A percentile compares a stretch with the other conserved stretches of the same genome.
Evolutionary conservation across 64 coral and sea anemone genomes (phyloP).

Genomic region (Montipora foliosa): DNA sequence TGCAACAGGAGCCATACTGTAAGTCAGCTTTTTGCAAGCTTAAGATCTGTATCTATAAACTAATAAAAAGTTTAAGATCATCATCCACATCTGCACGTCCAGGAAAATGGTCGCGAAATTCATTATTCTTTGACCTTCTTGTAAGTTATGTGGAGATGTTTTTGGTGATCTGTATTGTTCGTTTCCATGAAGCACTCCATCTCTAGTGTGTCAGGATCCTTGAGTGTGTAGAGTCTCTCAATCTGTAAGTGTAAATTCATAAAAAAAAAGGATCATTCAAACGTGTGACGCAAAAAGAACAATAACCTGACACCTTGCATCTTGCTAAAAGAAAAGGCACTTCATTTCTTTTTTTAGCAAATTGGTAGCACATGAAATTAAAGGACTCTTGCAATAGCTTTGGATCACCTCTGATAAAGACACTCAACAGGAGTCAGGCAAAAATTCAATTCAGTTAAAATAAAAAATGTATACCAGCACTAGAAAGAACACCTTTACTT

Average conservation of each 20-base stretch:
- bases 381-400: too few relatives aligned
- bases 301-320: too few relatives aligned
- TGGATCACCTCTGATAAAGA: too few relatives aligned
- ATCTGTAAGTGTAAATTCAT: conserved; percentile 33
- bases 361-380: too few relatives aligned
- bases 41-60: neutral
- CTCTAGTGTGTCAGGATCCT: conserved; percentile 80
- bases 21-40: neutral
- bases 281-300: too few relatives aligned
- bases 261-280: too few relatives aligned
- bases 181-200: conserved; percentile 84
- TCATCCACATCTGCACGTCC: neutral
- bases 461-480: too few relatives aligned
- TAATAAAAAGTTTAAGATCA: neutral
- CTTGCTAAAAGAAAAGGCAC: too few relatives aligned
- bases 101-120: neutral
- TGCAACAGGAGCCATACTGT: neutral
- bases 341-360: too few relatives aligned
- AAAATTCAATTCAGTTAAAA: too few relatives aligned
- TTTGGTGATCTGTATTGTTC: conserved; percentile 41
- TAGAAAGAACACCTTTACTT: too few relatives aligned
- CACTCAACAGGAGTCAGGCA: too few relatives aligned
- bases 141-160: conserved; percentile 91
- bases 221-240: conserved; percentile 75
- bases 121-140: conserved; percentile 64